A percentile compares a stretch with the other conserved stretches of the same genome.
These are phyloP conservation scores for Myathropa florea DNA, from an alignment of 2,888 invertebrate genomes.

Conservation along the genomic window DNA sequence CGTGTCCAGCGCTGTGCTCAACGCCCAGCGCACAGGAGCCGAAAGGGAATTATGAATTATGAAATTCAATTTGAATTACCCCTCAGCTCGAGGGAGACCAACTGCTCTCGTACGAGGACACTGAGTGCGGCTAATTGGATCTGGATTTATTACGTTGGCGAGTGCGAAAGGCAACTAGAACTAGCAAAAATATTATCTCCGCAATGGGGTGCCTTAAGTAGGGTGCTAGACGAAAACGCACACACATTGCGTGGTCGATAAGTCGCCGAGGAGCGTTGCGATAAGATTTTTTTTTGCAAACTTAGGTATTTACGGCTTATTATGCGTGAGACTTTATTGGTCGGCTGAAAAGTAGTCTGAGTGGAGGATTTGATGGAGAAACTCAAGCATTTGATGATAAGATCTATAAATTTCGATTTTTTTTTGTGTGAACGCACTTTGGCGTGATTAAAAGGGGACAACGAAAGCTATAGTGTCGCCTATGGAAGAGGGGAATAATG, in stretches of 20 bases:
- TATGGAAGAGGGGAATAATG: no score
- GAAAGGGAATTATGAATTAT: conserved; percentile 14
- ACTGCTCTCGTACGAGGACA: not conserved
- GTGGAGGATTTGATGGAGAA: not conserved
- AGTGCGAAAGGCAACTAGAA: not conserved
- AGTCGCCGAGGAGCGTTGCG: not conserved
- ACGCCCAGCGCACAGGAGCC: not conserved
- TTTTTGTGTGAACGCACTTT: no score
- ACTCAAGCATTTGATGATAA: not conserved
- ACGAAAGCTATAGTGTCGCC: no score
- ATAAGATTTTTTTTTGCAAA: not conserved
- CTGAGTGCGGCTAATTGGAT: conserved; percentile 15
- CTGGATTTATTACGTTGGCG: conserved; percentile 11
- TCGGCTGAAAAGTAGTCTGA: not conserved
- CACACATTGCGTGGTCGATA: not conserved
- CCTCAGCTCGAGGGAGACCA: not conserved
- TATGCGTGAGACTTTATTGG: not conserved
- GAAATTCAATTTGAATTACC: conserved; percentile 32
- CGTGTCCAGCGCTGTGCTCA: conserved; percentile 35
- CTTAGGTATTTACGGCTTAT: not conserved
- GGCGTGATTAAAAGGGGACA: no score
- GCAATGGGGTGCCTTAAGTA: no score
- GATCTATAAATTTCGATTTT: not conserved
- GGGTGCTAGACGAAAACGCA: not conserved
- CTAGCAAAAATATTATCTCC: conserved; percentile 3